Evolutionary conservation across 2,113 vertebrate genomes (phyloP).

Genomic region (Lophius piscatorius): DNA sequence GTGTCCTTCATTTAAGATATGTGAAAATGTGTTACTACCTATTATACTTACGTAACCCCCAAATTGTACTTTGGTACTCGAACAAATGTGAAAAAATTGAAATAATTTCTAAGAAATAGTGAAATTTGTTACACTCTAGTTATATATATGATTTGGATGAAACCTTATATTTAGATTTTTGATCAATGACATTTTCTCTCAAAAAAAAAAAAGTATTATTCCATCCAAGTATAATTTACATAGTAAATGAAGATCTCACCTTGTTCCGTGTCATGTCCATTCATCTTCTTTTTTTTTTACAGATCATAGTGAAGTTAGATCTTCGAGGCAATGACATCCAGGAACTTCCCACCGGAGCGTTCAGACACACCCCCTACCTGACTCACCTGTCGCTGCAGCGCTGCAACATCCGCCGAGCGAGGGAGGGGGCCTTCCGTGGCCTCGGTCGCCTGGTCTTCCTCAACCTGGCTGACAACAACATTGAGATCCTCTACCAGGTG

Average conservation of each 20-base stretch:
- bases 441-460: conserved; percentile 90
- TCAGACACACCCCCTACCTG: conserved; percentile 85
- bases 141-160: too few species aligned
- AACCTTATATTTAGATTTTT: too few species aligned
- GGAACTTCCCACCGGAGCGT: conserved; percentile 78
- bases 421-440: conserved; percentile 90
- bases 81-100: too few species aligned
- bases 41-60: too few species aligned
- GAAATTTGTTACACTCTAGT: too few species aligned
- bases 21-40: too few species aligned
- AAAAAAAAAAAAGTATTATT: too few species aligned
- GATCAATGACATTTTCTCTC: too few species aligned
- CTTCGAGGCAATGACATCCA: conserved; percentile 84
- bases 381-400: conserved; percentile 87
- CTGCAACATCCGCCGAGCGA: conserved; percentile 85
- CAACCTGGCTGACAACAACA: conserved; percentile 88
- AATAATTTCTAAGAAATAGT: too few species aligned
- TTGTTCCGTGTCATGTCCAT: neutral
- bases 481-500: conserved; percentile 87
- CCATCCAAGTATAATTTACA: too few species aligned
- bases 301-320: conserved; percentile 90
- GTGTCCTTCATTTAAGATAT: too few species aligned
- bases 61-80: too few species aligned
- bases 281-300: neutral
- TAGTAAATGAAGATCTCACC: neutral